Evolutionary conservation across 2,888 invertebrate species (phyloP), one percentile per base, ranked within the genome.

Genomic region (Copidosoma aretas): DNA sequence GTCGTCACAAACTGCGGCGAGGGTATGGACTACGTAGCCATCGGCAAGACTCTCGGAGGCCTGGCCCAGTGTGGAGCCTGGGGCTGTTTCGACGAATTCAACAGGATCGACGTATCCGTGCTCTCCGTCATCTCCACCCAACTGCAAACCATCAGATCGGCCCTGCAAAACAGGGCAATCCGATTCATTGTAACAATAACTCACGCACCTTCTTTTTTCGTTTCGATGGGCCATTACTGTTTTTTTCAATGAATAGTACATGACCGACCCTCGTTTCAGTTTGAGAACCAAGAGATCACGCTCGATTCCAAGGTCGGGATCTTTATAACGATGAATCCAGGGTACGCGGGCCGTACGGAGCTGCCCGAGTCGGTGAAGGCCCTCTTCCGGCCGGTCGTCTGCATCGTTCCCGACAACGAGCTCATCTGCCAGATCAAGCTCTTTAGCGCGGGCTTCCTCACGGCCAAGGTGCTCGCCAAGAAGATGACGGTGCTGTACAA

Each of bases 41-140:
- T 94, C 60, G 91, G 91, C 10, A 90, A 89, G 51, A 93, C 91
- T 73, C 84, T 94, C 8, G 90, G 91, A 0, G 90, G 94, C 1
- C 85, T 94, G 61, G 91, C 91, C 64, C 93, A 94, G 81, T 93
- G 93, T 80, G 97, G 97, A 0, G 95, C 95, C 2, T 97, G 97
- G 97, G 97, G 96, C 1, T 97, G 96, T 82, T 97, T 97, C 80
- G 96, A 97, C 76, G 95, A 96, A 84, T 97, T 97, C 85, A 96
- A 97, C 84, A 87, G 95, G 46, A 96, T 97, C 74, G 95, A 96
- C 73, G 91, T 95, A 5, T 95, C 96, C 0, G 95, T 96, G 58
- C 85, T 97, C 22, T 96, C 95, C 19, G 96, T 97, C 1, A 95
- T 97, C 78, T 96, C 96, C 0, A 92, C 94, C 0, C 96, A 96